Evolutionary conservation across 2,113 vertebrate genomes (phyloP), one percentile per base, ranked within the genome.

Genomic region (Hucho hucho): DNA sequence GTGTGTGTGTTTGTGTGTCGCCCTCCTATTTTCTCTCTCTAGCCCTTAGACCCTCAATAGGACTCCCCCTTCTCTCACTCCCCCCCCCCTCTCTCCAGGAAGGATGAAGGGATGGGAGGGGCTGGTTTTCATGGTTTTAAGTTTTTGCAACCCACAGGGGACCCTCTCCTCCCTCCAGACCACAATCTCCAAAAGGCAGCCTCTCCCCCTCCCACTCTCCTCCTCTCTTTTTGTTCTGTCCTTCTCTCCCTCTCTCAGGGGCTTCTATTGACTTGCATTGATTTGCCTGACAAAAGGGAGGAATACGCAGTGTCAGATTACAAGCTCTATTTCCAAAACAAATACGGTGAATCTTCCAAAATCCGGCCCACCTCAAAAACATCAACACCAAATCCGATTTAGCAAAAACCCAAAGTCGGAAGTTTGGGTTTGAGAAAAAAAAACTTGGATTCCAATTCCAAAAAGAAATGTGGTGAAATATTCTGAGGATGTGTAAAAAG

Each of bases 231-330:
- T 88, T 81, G 84, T 67, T 43, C 74, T 72, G 72, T 67, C 64
- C 58, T 53, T 28, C 28, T 66, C 63, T 46, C 18, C 29, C 70
- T 46, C 46, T 79, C 67, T 72, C 69, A 7, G 46, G 82, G 82
- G 82, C 83, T 77, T 73, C 86, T 88, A 89, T 89, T 90, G 89
- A 92, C 86, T 74, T 72, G 79, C 84, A 93, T 91, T 82, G 85
- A 92, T 93, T 93, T 86, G 81, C 87, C 80, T 89, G 87, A 93
- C 92, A 93, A 93, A 93, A 80, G 76, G 13, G 66, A 64, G 73
- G 75, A 77, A 69, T 16, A 75, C 53, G 18, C 78, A 63, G 86
- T 80, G 73, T 90, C 86, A 70, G 64, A 83, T 92, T 92, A 89
- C 89, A 80, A 83, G 78, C 78, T 80, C 77, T 71, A 76, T 85